Base-by-base conservation (phyloP, 2,888 invertebrate genomes). In the Nomada lathburiana region DNA sequence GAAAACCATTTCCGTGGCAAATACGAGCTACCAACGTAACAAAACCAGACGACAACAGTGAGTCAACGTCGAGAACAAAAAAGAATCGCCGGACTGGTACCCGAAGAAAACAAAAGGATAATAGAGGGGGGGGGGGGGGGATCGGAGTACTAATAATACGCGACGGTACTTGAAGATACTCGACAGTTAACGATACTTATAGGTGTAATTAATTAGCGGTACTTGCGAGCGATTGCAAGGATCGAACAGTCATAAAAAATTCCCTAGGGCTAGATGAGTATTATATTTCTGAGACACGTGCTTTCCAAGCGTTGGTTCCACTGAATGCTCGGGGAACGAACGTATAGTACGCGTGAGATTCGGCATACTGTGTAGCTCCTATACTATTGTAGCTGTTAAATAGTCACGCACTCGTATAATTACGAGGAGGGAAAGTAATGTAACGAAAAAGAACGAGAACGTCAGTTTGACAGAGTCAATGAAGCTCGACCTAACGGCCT, bases 381-480 rank as follows among this genome's bases (percentile, higher is more conserved):
- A 53, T 78, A 68, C 29, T 78, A 68, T 47, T 13, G 59, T 81
- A 78, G 64, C 47, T 29, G 20, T 23, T 73, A 69, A 36, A 64
- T 81, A 74, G 65, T 69, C 79, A 78, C 74, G 64, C 69, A 63
- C 52, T 81, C 59, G 47, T 29, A 52, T 78, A 78, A 69, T 64
- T 47, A 57, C 16, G 59, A 20, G 55, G 1, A 5, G 36, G 36
- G 36, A 7, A 7, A 29, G 5, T 36, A 36, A 36, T 7, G 0
- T 36, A 36, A 36, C 36, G 36, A 36, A 13, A 36, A 13, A 20
- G 11, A 63, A 63, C n/a, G n/a, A 52, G 65, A 52, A 16, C 50
- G 10, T n/a, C 9, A 18, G 16, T 65, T 50, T 16, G 47, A 23
- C 20, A 62, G 60, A 52, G 60, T 71, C 70, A 23, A 62, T 71